Conservation (phyloP, 2,113 vertebrate species). For the Bostrychus sinensis region DNA sequence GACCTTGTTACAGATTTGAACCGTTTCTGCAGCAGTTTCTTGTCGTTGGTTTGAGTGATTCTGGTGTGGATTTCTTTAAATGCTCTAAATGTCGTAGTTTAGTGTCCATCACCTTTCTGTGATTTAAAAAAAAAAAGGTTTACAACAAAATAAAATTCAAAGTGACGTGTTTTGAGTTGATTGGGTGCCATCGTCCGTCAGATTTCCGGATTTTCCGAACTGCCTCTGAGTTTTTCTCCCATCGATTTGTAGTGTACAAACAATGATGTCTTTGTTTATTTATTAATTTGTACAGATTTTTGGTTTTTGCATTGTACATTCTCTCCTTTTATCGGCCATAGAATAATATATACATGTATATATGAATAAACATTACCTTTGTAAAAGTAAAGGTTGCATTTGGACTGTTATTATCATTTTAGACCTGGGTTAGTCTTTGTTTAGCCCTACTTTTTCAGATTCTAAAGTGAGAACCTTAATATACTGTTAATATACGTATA, state of each 20-base stretch:
- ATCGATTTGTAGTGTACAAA: constrained; percentile 56
- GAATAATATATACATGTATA: constrained; percentile 84
- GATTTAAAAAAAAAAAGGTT: constrained; percentile 51
- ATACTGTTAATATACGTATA: too few relatives aligned
- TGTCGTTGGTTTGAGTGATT: constrained; percentile 1
- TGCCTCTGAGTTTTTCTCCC: constrained; percentile 49
- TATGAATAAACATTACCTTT: constrained; percentile 80
- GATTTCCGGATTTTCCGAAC: constrained; percentile 66
- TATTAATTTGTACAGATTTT: constrained; percentile 80
- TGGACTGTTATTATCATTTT: too few relatives aligned
- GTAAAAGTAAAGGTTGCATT: constrained; percentile 54
- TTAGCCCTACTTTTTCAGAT: too few relatives aligned
- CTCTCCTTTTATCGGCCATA: constrained; percentile 78
- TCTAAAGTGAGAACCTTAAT: too few relatives aligned
- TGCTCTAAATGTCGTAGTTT: not conserved
- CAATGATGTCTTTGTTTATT: constrained; percentile 70
- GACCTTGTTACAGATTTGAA: not conserved
- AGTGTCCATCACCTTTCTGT: constrained; percentile 36
- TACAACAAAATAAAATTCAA: constrained; percentile 34
- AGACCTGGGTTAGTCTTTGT: too few relatives aligned
- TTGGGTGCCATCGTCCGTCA: constrained; percentile 69
- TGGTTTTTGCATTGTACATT: constrained; percentile 78
- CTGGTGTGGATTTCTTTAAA: constrained; percentile 6
- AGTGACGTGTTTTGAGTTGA: constrained; percentile 30
- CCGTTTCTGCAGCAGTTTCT: constrained; percentile 8